Evolutionary conservation across 2,113 vertebrate genomes (phyloP).

Genomic region (Scolopax mira): DNA sequence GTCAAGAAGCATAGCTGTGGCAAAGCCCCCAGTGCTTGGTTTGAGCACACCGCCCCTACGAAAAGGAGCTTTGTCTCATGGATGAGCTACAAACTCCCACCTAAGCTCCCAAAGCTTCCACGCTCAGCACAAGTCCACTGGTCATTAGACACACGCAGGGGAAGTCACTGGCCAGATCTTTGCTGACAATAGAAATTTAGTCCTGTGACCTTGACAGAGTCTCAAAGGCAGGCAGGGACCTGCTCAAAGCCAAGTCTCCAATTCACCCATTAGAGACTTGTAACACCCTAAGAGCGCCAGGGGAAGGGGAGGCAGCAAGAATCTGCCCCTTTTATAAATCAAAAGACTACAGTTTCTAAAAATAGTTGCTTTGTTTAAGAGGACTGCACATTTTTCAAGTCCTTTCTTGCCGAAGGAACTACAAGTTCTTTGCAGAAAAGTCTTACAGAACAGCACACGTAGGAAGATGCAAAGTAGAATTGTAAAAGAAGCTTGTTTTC

Average conservation of each 20-base stretch:
- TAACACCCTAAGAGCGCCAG: background rate
- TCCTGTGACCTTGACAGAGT: background rate
- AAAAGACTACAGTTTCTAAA: background rate
- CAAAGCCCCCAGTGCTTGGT: background rate
- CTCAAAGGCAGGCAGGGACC: background rate
- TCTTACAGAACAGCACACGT: background rate
- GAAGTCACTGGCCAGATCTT: background rate
- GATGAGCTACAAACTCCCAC: background rate
- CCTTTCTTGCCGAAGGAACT: background rate
- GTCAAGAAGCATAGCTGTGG: background rate
- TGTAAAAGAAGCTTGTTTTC: background rate
- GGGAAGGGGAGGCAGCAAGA: accelerated
- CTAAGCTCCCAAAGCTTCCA: background rate
- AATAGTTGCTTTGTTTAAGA: background rate
- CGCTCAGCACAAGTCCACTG: background rate
- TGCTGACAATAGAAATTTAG: background rate
- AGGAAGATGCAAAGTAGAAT: background rate
- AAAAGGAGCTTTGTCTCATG: background rate
- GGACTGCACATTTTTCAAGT: background rate
- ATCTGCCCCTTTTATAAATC: background rate
- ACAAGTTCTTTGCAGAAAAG: background rate
- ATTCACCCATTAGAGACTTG: background rate
- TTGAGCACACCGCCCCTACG: accelerated
- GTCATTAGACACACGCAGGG: background rate
- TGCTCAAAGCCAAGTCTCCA: background rate